phyloP scores from a whole-genome alignment of 2,888 invertebrate species.

The Trissolcus brochymenae region DNA sequence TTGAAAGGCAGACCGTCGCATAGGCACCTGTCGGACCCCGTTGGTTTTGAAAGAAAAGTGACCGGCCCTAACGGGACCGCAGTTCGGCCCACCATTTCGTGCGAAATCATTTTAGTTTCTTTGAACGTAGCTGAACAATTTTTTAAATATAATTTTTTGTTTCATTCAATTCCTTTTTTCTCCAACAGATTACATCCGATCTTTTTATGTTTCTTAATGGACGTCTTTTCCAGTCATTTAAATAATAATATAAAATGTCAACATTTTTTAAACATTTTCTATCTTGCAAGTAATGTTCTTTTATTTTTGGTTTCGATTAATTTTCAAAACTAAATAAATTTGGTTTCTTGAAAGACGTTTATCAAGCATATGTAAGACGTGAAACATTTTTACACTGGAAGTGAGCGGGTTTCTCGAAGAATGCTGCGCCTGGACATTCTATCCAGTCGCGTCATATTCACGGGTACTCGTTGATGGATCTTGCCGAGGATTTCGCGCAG shows the following conservation, averaged over 20 bases:
- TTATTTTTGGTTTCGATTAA: too few relatives aligned
- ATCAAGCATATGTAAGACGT: not conserved
- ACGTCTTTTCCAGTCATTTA: not conserved
- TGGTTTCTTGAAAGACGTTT: not conserved
- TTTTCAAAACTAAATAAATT: too few relatives aligned
- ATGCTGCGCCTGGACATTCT: constrained; percentile 67
- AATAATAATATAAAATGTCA: not conserved
- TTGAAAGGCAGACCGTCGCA: constrained; percentile 27
- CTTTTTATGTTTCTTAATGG: too few relatives aligned
- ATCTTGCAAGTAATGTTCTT: too few relatives aligned
- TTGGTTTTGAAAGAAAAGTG: constrained; percentile 30
- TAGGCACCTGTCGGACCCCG: constrained; percentile 36
- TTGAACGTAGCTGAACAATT: too few relatives aligned
- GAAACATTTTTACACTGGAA: constrained; percentile 33
- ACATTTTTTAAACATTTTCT: too few relatives aligned
- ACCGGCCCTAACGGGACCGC: constrained; percentile 28
- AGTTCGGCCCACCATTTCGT: constrained; percentile 9
- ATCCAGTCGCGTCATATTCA: constrained; percentile 63
- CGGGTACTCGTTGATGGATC: constrained; percentile 42
- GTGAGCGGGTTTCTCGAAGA: constrained; percentile 58
- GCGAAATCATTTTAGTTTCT: constrained; percentile 21
- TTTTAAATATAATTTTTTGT: too few relatives aligned
- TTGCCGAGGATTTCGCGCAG: constrained; percentile 22
- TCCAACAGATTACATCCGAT: too few relatives aligned
- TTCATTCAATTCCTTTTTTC: too few relatives aligned